phyloP scores from a whole-genome alignment of 2,797 vertebrate genomes.

The Enteromius treurensis region DNA sequence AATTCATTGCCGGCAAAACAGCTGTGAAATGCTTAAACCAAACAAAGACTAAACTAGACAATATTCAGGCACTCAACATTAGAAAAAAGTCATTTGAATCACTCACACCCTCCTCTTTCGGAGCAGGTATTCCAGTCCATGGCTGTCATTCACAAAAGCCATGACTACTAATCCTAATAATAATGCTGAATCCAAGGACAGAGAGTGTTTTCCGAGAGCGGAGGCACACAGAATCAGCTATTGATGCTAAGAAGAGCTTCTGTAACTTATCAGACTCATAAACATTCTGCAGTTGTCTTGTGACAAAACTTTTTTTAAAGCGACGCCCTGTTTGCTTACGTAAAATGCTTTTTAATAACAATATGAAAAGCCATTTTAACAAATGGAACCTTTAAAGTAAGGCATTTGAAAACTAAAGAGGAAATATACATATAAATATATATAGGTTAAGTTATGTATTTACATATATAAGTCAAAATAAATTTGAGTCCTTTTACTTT shows the following conservation, averaged over 20 bases:
- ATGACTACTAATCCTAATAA: constrained; percentile 60
- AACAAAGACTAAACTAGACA: background rate
- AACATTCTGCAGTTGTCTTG: constrained; percentile 35
- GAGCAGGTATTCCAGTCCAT: constrained; percentile 66
- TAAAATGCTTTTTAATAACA: constrained; percentile 42
- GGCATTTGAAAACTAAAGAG: background rate
- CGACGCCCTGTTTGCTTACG: constrained; percentile 63
- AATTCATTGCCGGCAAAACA: background rate
- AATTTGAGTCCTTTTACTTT: background rate
- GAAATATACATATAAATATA: background rate
- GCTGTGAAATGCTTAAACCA: background rate
- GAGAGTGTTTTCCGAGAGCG: background rate
- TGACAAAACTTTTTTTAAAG: constrained; percentile 37
- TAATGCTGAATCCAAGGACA: constrained; percentile 8
- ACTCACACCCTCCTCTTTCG: constrained; percentile 69
- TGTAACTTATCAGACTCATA: constrained; percentile 21
- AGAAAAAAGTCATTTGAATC: constrained; percentile 1
- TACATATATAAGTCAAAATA: background rate
- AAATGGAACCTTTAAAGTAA: background rate
- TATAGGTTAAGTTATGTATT: background rate
- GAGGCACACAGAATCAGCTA: background rate
- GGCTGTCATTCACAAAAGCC: constrained; percentile 77
- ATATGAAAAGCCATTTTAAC: background rate
- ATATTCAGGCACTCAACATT: background rate
- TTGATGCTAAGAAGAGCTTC: background rate